phyloP scores from a whole-genome alignment of 2,888 invertebrate species.

The Mesopsocus fuscifrons region DNA sequence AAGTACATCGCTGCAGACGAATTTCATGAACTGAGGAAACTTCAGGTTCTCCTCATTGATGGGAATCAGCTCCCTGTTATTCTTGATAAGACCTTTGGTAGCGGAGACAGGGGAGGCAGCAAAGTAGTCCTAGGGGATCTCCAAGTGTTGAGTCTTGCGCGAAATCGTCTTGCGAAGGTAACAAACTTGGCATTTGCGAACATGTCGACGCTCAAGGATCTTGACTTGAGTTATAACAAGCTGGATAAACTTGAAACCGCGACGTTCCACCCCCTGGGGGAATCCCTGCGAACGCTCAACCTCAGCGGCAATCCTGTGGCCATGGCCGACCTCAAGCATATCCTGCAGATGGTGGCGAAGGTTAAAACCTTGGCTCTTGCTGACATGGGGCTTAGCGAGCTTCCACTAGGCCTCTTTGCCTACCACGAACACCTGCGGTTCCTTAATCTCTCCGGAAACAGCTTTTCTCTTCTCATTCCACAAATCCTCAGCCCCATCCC shows the following conservation, averaged over 20 bases:
- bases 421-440: slow-evolving; percentile 38
- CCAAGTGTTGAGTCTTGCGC: slow-evolving; percentile 37
- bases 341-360: slow-evolving; percentile 36
- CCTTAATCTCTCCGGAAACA: slow-evolving; percentile 56
- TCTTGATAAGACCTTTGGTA: slow-evolving; percentile 47
- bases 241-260: slow-evolving; percentile 43
- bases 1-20: slow-evolving; percentile 55
- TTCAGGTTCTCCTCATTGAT: slow-evolving; percentile 44
- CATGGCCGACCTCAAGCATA: slow-evolving; percentile 33
- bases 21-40: slow-evolving; percentile 43
- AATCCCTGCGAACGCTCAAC: slow-evolving; percentile 40
- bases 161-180: slow-evolving; percentile 54
- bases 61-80: slow-evolving; percentile 60
- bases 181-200: slow-evolving; percentile 50
- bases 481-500: slow-evolving; percentile 35
- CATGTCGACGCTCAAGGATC: slow-evolving; percentile 41
- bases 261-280: slow-evolving; percentile 38
- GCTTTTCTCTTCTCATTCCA: slow-evolving; percentile 36
- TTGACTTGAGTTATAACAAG: slow-evolving; percentile 61
- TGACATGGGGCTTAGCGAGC: slow-evolving; percentile 33
- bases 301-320: slow-evolving; percentile 49
- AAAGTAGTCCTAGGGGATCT: slow-evolving; percentile 23
- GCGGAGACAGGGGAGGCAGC: slow-evolving; percentile 24
- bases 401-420: slow-evolving; percentile 37
- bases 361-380: slow-evolving; percentile 37